Evolutionary conservation across 2,888 invertebrate genomes (phyloP), one percentile per base, ranked within the genome.

Genomic region (Keiferia lycopersicella): DNA sequence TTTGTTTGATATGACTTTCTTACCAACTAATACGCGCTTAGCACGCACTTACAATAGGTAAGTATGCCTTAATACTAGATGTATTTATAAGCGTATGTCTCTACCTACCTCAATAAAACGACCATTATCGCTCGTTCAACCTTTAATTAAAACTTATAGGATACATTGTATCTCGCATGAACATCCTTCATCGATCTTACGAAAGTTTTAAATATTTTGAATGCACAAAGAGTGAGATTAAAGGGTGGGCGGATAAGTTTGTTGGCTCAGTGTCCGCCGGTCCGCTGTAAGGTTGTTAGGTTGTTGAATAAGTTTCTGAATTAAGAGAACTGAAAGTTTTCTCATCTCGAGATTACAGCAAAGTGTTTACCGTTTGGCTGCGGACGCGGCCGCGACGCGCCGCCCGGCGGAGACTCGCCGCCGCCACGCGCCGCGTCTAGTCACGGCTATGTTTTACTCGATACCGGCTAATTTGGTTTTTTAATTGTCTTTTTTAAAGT

Each of bases 321-420:
- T 92, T 92, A 92, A 92, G 92, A 92, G 91, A 89, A 91, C 92
- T 91, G 91, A 91, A 91, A 92, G 91, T 92, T 92, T 92, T 92
- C 92, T 92, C 92, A 92, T 92, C 92, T 92, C 87, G 89, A 92
- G 92, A 92, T 92, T 92, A 92, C 91, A 90, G 91, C 91, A 85
- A 91, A 92, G 92, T 92, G 92, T 92, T 92, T 92, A 92, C 92
- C 91, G 92, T 92, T 91, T 87, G 91, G 91, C 90, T 89, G 87
- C 80, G 83, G 88, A 87, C 82, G 88, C 84, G 84, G 84, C 85
- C 84, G 83, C 82, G 82, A 69, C 77, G 77, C 76, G 77, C 76
- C 72, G 75, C 72, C 80, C 73, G 77, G 74, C 73, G 71, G 48
- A n/a, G 12, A 12, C 41, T 41, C 41, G 73, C 79, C 10, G 34